phyloP scores from a whole-genome alignment of 2,113 vertebrate genomes.

The Rhegmatorhina hoffmannsi region DNA sequence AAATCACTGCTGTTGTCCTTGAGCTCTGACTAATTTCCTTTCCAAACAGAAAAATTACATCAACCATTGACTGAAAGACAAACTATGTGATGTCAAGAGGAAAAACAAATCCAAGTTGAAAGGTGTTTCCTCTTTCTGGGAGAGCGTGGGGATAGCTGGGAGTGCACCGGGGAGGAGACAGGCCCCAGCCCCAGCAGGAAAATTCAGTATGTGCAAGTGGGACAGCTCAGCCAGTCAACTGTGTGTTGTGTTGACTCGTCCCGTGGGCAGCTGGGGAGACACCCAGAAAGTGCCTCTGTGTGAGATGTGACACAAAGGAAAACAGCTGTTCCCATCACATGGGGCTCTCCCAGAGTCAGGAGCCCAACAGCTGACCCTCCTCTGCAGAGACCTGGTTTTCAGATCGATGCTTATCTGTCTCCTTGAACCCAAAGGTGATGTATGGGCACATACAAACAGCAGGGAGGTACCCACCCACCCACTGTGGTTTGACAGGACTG shows the following conservation, averaged over 20 bases:
- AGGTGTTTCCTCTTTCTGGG: fast-evolving
- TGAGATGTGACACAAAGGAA: background rate
- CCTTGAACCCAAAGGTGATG: background rate
- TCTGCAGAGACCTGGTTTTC: background rate
- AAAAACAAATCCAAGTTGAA: background rate
- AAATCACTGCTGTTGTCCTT: background rate
- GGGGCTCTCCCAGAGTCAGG: background rate
- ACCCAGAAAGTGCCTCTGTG: background rate
- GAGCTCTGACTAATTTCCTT: slow-evolving; percentile 18
- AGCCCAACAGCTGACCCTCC: background rate
- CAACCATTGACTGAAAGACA: background rate
- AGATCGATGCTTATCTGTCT: fast-evolving
- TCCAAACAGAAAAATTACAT: background rate
- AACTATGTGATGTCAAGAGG: background rate
- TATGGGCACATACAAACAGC: fast-evolving
- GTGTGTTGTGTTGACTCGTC: background rate
- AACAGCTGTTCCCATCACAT: background rate
- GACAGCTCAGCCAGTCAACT: background rate
- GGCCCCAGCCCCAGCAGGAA: background rate
- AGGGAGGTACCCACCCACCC: background rate
- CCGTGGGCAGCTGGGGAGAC: fast-evolving
- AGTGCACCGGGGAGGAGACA: background rate
- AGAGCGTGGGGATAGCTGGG: background rate
- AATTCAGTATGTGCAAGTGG: fast-evolving
- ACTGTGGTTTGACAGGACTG: background rate